Evolutionary conservation across 2,113 vertebrate genomes (phyloP).

Genomic region (Ictalurus furcatus): DNA sequence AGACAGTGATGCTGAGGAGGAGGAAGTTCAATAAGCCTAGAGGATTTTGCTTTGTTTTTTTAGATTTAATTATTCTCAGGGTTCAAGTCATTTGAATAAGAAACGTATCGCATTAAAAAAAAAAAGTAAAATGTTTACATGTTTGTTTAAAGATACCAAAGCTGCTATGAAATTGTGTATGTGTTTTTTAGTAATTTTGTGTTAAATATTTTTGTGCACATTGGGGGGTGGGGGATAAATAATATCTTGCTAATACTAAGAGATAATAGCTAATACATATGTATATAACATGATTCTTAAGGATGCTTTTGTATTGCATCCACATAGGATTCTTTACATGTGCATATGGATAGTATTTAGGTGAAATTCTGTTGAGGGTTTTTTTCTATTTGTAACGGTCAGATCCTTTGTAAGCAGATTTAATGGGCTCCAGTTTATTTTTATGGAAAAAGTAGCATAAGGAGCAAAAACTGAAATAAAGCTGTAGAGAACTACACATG

Average conservation of each 20-base stretch:
- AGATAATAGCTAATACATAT: background rate
- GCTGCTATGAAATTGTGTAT: background rate
- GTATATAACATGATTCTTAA: background rate
- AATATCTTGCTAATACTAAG: background rate
- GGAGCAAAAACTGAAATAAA: background rate
- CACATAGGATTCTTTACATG: background rate
- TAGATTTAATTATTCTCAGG: slow-evolving; percentile 7
- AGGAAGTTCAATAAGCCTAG: slow-evolving; percentile 57
- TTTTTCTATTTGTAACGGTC: background rate
- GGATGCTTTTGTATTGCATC: background rate
- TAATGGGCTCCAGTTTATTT: background rate
- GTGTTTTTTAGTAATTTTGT: background rate
- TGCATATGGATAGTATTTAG: background rate
- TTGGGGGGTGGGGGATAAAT: too few relatives aligned
- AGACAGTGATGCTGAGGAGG: slow-evolving; percentile 29
- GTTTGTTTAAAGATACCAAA: background rate
- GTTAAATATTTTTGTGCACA: background rate
- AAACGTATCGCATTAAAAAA: background rate
- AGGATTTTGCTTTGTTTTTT: background rate
- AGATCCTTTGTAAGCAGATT: background rate
- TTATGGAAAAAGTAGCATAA: background rate
- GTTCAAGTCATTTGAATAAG: slow-evolving; percentile 5
- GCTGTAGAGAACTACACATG: background rate
- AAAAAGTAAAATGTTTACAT: background rate
- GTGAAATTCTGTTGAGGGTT: background rate